These are phyloP conservation scores for Pyrrhia umbra DNA, from an alignment of 2,888 invertebrate species.

Conservation along the genomic window DNA sequence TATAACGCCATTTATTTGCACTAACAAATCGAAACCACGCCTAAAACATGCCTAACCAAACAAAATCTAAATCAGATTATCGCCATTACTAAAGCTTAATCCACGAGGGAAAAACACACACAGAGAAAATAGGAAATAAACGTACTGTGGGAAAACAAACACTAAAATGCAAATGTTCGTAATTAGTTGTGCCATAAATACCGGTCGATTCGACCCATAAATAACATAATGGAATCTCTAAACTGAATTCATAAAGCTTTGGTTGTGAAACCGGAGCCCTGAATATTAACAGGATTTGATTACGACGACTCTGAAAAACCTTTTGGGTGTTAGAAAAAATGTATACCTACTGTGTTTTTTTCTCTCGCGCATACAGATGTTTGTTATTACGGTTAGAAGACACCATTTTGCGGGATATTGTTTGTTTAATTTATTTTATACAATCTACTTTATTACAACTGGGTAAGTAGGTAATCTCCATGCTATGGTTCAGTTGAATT, in stretches of 20 bases:
- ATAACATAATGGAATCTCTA: slow-evolving; percentile 75
- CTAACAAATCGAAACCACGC: slow-evolving; percentile 13
- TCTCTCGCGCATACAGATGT: slow-evolving; percentile 26
- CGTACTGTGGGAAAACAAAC: slow-evolving; percentile 71
- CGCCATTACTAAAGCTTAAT: slow-evolving; percentile 35
- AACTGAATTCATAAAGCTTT: slow-evolving; percentile 73
- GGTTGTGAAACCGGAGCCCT: slow-evolving; percentile 71
- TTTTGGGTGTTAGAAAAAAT: slow-evolving; percentile 48
- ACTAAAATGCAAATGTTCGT: slow-evolving; percentile 79
- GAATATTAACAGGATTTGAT: slow-evolving; percentile 69
- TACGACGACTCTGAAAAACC: slow-evolving; percentile 61
- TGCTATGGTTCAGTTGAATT: background rate
- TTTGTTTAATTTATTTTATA: slow-evolving; percentile 3
- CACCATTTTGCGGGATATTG: slow-evolving; percentile 15
- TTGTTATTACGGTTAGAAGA: slow-evolving; percentile 28
- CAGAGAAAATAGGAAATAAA: slow-evolving; percentile 56
- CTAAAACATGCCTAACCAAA: slow-evolving; percentile 20
- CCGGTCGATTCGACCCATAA: slow-evolving; percentile 74
- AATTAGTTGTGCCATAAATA: slow-evolving; percentile 80
- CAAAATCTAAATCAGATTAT: slow-evolving; percentile 41
- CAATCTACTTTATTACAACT: background rate
- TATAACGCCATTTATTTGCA: slow-evolving; percentile 9
- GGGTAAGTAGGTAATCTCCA: slow-evolving; percentile 1
- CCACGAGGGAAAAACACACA: slow-evolving; percentile 40
- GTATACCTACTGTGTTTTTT: slow-evolving; percentile 17